Conservation (phyloP, 2,113 vertebrate species). For the Struthio camelus region DNA sequence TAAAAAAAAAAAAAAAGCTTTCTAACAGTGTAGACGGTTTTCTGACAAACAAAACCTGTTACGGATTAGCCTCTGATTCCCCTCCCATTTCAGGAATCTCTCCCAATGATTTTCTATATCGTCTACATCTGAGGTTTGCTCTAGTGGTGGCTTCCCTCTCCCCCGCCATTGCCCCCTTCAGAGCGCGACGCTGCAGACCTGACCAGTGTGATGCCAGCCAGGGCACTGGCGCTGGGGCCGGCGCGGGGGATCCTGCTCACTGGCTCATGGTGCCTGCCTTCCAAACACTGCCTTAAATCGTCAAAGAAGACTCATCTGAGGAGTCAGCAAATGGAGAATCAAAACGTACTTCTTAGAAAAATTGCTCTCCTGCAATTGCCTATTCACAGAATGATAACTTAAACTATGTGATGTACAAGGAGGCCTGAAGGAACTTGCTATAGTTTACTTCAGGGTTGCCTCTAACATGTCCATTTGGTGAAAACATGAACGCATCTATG, state of each 20-base stretch:
- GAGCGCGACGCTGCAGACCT: neutral
- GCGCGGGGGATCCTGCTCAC: neutral
- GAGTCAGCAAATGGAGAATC: neutral
- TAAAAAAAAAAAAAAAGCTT: neutral
- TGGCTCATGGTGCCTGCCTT: neutral
- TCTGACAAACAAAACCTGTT: neutral
- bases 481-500: rapidly evolving
- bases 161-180: neutral
- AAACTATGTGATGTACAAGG: neutral
- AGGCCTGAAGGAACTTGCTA: neutral
- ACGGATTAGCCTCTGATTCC: rapidly evolving
- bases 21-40: neutral
- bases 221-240: too few relatives aligned
- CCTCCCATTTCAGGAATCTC: neutral
- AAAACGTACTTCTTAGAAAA: neutral
- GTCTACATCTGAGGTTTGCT: neutral
- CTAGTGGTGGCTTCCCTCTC: neutral
- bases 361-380: neutral
- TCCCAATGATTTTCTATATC: neutral
- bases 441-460: neutral
- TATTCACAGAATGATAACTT: neutral
- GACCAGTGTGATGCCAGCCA: too few relatives aligned
- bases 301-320: neutral
- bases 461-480: rapidly evolving
- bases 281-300: neutral